Conservation (phyloP, 1,140 invertebrate genomes). For the Luehdorfia chinensis region DNA sequence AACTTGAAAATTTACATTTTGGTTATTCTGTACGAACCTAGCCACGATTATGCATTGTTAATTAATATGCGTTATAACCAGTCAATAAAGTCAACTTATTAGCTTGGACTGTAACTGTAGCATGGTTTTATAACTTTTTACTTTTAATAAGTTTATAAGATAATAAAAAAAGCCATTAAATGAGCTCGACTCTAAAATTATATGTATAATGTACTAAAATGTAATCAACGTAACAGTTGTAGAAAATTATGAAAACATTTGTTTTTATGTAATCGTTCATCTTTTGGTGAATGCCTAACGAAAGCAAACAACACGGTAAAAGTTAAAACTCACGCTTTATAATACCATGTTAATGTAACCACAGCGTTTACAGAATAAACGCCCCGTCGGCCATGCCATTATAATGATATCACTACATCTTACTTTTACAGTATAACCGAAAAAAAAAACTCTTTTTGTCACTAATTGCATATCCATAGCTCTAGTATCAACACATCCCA, state of each 20-base stretch:
- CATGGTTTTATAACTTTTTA: no score
- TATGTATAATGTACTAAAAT: no score
- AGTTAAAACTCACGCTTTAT: constrained; percentile 19
- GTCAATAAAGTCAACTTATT: no score
- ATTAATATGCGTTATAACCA: no score
- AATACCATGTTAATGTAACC: constrained; percentile 24
- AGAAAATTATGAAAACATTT: neutral
- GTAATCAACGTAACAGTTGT: constrained; percentile 1
- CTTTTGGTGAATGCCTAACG: constrained; percentile 10
- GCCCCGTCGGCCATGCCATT: constrained; percentile 20
- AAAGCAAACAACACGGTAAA: constrained; percentile 9
- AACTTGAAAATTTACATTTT: no score
- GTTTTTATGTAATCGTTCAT: constrained; percentile 10
- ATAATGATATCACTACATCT: constrained; percentile 35
- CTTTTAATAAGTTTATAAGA: no score
- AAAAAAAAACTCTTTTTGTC: constrained; percentile 52
- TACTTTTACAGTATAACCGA: constrained; percentile 30
- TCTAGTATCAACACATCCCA: constrained; percentile 66
- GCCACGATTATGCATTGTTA: no score
- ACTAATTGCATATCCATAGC: constrained; percentile 68
- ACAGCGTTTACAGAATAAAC: constrained; percentile 34
- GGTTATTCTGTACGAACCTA: no score
- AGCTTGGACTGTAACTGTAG: no score
- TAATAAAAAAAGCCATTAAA: no score
- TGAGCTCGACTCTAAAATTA: no score